Percentiles rank a stretch among this genome's conserved stretches.
These are phyloP conservation scores for Amblyjoppa fuscipennis DNA, from an alignment of 2,888 invertebrate species.

Conservation along the genomic window DNA sequence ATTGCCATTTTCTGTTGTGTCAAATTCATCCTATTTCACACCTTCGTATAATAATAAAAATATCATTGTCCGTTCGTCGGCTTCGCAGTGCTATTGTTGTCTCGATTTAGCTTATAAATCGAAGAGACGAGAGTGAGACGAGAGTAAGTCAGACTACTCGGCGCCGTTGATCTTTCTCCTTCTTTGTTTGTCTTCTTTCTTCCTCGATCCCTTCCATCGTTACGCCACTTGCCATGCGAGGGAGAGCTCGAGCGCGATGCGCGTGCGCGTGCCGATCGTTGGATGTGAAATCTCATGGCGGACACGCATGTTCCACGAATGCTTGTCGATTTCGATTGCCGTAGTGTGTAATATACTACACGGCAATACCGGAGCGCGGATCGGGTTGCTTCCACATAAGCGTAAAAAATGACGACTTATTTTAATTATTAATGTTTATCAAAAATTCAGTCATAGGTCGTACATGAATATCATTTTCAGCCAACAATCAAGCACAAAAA, in stretches of 20 bases:
- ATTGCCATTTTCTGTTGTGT: too few relatives aligned
- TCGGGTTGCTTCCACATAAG: background rate
- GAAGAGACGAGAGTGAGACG: background rate
- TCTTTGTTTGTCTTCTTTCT: background rate
- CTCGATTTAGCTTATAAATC: background rate
- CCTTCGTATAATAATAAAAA: background rate
- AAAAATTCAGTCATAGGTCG: background rate
- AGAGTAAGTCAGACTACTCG: background rate
- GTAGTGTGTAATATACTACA: background rate
- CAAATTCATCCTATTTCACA: too few relatives aligned
- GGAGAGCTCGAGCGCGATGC: background rate
- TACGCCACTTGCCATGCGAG: background rate
- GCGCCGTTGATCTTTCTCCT: background rate
- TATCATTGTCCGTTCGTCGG: background rate
- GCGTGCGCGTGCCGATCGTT: background rate
- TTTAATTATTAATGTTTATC: background rate
- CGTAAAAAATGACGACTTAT: background rate
- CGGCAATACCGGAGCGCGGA: background rate
- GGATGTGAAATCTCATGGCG: constrained; percentile 4
- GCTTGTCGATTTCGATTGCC: background rate
- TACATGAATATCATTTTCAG: background rate
- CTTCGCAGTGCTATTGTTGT: background rate
- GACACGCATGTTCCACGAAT: background rate
- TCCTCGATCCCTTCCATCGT: background rate
- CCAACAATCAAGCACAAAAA: background rate